Conservation (phyloP, 2,113 vertebrate genomes). For the Sterrhoptilus dennistouni region DNA sequence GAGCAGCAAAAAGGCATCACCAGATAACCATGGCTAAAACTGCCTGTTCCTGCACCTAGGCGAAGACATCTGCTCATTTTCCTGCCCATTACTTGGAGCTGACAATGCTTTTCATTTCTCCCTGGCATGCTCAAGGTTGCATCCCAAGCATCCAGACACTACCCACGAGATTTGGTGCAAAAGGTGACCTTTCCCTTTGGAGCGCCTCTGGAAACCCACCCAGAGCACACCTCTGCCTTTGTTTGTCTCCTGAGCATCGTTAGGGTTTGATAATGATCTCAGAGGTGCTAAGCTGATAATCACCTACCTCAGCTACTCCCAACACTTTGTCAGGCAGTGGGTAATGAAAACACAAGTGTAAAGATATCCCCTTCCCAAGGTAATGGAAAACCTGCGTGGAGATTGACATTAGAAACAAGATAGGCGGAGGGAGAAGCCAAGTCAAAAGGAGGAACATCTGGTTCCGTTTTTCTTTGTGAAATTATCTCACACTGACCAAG, state of each 20-base stretch:
- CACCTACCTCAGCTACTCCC: conserved; percentile 45
- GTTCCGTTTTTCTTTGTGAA: conserved; percentile 76
- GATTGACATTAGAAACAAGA: conserved; percentile 63
- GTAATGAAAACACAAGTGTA: conserved; percentile 40
- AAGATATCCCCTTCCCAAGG: conserved; percentile 59
- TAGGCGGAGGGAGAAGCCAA: conserved; percentile 45
- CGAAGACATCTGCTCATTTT: background rate
- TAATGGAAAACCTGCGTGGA: conserved; percentile 59
- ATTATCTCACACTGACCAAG: conserved; percentile 82
- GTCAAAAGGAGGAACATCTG: conserved; percentile 75
- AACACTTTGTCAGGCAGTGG: conserved; percentile 6
- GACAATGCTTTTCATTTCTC: background rate
- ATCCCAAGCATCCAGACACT: background rate
- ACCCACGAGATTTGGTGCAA: background rate
- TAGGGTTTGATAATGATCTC: background rate
- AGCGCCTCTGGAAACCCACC: background rate
- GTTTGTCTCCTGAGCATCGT: background rate
- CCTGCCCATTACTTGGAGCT: background rate
- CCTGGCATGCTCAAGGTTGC: background rate
- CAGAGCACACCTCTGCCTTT: background rate
- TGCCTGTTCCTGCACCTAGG: fast-evolving
- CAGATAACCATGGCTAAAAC: background rate
- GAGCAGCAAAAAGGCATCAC: background rate
- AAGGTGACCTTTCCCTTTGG: background rate
- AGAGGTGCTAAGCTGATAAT: conserved; percentile 64